Base-by-base conservation (phyloP, 2,113 vertebrate genomes). In the Sprattus sprattus region DNA sequence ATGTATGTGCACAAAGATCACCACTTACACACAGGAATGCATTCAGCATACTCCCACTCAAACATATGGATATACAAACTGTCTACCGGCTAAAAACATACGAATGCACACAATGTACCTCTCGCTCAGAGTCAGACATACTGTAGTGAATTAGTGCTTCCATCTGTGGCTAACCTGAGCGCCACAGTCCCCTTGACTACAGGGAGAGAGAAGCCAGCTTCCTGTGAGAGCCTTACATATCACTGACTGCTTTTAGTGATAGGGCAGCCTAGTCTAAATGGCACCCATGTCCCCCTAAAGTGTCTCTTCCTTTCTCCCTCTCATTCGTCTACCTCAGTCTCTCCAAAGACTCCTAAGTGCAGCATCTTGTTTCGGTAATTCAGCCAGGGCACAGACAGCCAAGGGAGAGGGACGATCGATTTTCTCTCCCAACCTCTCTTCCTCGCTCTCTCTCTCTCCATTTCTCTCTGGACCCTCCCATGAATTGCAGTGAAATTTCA, bases 361-460 rank as follows among this genome's bases (percentile, higher is more conserved):
- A 94, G 94, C 94, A 95, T 95, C 94, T 95, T 94, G 94, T 95
- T 95, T 94, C 94, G 94, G 93, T 94, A 95, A 95, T 94, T 95
- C 94, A 93, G 91, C 94, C 95, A 93, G 93, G 93, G 89, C 92
- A 90, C 91, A 94, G 94, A 95, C 94, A 94, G 92, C 90, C 89
- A 91, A 92, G 92, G 90, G 91, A 93, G 91, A 92, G 92, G 92
- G 91, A 90, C 91, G 92, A 95, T 95, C 91, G 93, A 95, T 95
- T 93, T 85, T 94, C 92, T 92, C 92, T 93, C 93, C 91, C 90
- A 54, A 80, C 83, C 88, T 89, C 86, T 71, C n/a, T 71, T 6
- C 7, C n/a, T 28, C 6, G 10, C 80, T 28, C 47, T 91, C 92
- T 93, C 91, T 91, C 91, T 92, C 93, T 93, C 94, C 94, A 92